Evolutionary conservation across 2,113 vertebrate species (phyloP), one percentile per base, ranked within the genome.

Genomic region (Esox niger): DNA sequence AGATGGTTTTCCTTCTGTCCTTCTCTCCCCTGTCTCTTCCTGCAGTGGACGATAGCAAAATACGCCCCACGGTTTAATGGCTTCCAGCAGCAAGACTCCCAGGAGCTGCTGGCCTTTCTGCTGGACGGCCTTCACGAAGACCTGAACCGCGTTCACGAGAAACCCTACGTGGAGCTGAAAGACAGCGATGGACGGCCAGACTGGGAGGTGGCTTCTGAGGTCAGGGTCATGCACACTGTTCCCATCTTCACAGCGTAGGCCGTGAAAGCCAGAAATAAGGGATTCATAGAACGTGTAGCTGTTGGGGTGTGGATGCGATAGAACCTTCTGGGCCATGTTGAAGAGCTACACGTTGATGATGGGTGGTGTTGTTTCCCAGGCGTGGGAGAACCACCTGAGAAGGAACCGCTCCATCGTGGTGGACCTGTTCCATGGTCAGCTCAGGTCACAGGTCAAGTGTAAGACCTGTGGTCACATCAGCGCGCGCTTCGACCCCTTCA

Each of bases 391-490:
- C 73, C 94, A 95, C 76, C 79, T 95, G 73, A 90, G 94, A 78
- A 92, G 94, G 76, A 95, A 95, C 81, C 91, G 90, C 75, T 95
- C 94, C 20, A 95, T 95, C 59, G 94, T 95, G 47, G 94, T 95
- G 55, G 94, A 95, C 84, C 88, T 95, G 81, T 95, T 95, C 82
- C 94, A 95, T 1, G 94, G 94, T 33, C 94, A 95, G 79, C 88
- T 95, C 72, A 92, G 93, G 74, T 95, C 94, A 27, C 94, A 95
- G 89, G 94, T 95, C 26, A 95, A 93, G 81, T 95, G 94, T 81
- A 95, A 95, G 86, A 95, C 93, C 23, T 95, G 94, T 70, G 93
- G 93, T 2, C 94, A 95, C 70, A 92, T 95, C 79, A 95, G 94
- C 68, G 93, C 94, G 38, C 90, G 94, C 68, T 95, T 95, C 70